A percentile compares a stretch with the other conserved stretches of the same genome.
phyloP scores from a whole-genome alignment of 2,797 vertebrate species.

The Cetoscarus ocellatus region DNA sequence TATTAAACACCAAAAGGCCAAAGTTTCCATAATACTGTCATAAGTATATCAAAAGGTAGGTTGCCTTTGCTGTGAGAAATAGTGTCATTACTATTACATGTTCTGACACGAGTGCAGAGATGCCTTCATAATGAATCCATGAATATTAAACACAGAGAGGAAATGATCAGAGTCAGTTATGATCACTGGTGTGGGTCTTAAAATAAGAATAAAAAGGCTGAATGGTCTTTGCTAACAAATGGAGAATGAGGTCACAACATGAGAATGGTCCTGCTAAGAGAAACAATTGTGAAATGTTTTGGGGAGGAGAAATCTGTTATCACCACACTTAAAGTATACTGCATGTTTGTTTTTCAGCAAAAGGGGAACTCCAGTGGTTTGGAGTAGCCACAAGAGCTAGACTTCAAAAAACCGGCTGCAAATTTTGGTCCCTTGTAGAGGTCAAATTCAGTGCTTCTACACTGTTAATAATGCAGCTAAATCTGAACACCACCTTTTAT shows the following conservation, averaged over 20 bases:
- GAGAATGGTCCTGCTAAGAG: conserved; percentile 24
- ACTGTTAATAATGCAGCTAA: too few species aligned
- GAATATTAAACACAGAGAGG: conserved; percentile 46
- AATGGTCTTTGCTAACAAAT: conserved; percentile 32
- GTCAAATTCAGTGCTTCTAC: too few species aligned
- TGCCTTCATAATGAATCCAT: conserved; percentile 39
- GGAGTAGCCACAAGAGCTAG: not conserved
- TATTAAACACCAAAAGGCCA: conserved; percentile 10
- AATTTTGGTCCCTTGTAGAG: too few species aligned
- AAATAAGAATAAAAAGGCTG: conserved; percentile 27
- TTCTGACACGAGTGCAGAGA: conserved; percentile 37
- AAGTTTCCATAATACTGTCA: not conserved
- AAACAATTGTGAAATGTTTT: conserved; percentile 26
- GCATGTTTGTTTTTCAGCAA: conserved; percentile 11
- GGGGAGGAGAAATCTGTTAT: conserved; percentile 17
- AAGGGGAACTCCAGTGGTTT: not conserved
- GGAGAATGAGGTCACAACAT: conserved; percentile 44
- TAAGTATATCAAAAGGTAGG: conserved; percentile 7
- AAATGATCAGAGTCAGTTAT: conserved; percentile 34
- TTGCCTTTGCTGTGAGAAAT: conserved; percentile 18
- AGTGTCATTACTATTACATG: conserved; percentile 18
- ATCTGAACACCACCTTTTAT: too few species aligned
- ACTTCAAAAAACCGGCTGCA: too few species aligned
- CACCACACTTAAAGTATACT: not conserved
- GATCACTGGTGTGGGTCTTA: conserved; percentile 15